Evolutionary conservation across 1,140 invertebrate species (phyloP), one percentile per base, ranked within the genome.

Genomic region (Tetramorium alpestre): DNA sequence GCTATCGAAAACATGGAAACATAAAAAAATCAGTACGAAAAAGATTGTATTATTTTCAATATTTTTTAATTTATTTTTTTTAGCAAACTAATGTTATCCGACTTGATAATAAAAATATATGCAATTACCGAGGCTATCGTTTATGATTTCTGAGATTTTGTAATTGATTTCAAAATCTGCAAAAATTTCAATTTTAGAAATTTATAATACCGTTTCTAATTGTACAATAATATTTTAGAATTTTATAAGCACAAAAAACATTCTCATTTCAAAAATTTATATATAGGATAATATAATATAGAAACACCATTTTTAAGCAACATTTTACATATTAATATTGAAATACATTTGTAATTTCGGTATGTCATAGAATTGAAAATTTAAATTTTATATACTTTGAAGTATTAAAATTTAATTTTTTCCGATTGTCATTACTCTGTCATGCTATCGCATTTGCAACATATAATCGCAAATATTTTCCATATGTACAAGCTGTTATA

Each of bases 381-480:
- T 77, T 62, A 62, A 62, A 77, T 49, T 62, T 18, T 25, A 28
- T 11, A 13, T 67, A 25, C 18, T 65, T 49, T 67, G 4, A 80
- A 67, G 13, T 51, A 64, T 51, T 62, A 54, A 51, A 67, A 80
- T 67, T 56, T 54, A 54, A 41, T 28, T 81, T 69, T 80, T 81
- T 54, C 8, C 3, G 11, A 69, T 69, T 69, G 22, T 38, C 22
- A 69, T 58, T 78, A 64, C 13, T 77, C 18, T 67, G 33, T 78
- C 11, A 25, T 16, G 33, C 33, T 56, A 41, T 73, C 28, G 7
- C 6, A 1, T 33, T 5, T 51, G 13, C 28, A 18, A 16, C 41
- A 38, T 64, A n/a, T 11, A 28, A 6, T 67, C n/a, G 76, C 60
- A 49, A 64, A 73, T 49, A 62, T 13, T 73, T 60, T 75, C 7